phyloP scores from a whole-genome alignment of 2,888 invertebrate genomes.

The Leptura quadrifasciata region DNA sequence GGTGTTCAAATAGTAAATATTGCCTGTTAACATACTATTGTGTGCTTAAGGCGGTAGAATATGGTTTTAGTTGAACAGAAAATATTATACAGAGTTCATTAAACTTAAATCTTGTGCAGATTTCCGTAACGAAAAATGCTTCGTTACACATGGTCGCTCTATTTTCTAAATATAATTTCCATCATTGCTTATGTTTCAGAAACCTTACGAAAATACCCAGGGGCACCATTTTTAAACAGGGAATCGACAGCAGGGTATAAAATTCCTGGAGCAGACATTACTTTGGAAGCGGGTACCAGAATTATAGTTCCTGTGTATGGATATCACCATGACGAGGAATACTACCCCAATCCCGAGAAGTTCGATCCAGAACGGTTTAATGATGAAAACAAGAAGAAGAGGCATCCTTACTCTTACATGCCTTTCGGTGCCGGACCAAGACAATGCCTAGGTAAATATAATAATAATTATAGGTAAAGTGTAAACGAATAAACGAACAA shows the following conservation, averaged over 20 bases:
- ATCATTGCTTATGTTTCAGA: conserved; percentile 59
- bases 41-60: no score
- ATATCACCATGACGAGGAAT: conserved; percentile 61
- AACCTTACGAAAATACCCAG: conserved; percentile 69
- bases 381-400: conserved; percentile 56
- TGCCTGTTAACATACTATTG: no score
- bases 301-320: conserved; percentile 65
- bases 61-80: no score
- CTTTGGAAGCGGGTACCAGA: conserved; percentile 67
- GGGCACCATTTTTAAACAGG: conserved; percentile 59
- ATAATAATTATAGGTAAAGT: no score
- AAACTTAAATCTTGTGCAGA: no score
- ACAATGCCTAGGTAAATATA: conserved; percentile 67
- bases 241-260: conserved; percentile 61
- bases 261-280: conserved; percentile 65
- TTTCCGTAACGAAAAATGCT: no score
- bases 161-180: no score
- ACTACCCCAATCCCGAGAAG: conserved; percentile 60
- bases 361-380: conserved; percentile 63
- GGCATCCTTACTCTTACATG: conserved; percentile 58
- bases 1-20: no score
- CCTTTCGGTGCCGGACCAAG: conserved; percentile 71
- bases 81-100: no score
- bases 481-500: no score
- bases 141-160: no score